Percentiles rank a stretch among this genome's conserved stretches.
Evolutionary conservation across 92 coral and sea anemone genomes (phyloP).

Genomic region (Palythoa grandiflora): DNA sequence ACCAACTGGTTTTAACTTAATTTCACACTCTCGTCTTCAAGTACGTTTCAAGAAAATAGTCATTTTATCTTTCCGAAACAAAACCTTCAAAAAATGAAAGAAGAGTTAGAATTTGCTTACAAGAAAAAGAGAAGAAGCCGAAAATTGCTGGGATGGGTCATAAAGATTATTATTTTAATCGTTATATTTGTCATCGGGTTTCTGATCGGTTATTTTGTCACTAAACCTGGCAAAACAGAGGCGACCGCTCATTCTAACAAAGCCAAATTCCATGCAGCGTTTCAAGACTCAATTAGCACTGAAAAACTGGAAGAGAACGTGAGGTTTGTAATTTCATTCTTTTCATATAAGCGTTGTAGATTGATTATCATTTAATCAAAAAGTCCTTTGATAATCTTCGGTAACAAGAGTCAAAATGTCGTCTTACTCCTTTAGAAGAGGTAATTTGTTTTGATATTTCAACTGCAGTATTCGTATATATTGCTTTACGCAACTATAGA

Average conservation of each 20-base stretch:
- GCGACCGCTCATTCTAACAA: background rate
- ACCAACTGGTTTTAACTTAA: too few relatives aligned
- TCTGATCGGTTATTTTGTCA: slow-evolving; percentile 35
- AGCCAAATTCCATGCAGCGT: slow-evolving; percentile 33
- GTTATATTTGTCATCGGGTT: slow-evolving; percentile 29
- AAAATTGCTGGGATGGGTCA: background rate
- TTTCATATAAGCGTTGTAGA: background rate
- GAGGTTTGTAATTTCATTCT: slow-evolving; percentile 16
- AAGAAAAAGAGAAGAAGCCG: slow-evolving; percentile 6
- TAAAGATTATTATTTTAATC: slow-evolving; percentile 6
- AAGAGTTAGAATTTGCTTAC: slow-evolving; percentile 34
- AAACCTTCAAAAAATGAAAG: background rate
- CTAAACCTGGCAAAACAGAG: background rate
- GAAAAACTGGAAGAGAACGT: slow-evolving; percentile 26
- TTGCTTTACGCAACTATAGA: too few relatives aligned
- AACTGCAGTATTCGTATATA: too few relatives aligned
- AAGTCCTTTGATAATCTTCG: too few relatives aligned
- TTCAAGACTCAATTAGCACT: slow-evolving; percentile 33
- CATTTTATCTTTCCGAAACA: too few relatives aligned
- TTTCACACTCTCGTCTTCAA: too few relatives aligned
- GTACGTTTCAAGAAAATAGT: too few relatives aligned
- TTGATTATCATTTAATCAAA: too few relatives aligned
- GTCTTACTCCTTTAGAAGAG: too few relatives aligned
- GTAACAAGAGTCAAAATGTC: too few relatives aligned
- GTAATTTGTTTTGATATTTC: too few relatives aligned